Conservation (phyloP, 2,113 vertebrate species). For the Suncus etruscus region DNA sequence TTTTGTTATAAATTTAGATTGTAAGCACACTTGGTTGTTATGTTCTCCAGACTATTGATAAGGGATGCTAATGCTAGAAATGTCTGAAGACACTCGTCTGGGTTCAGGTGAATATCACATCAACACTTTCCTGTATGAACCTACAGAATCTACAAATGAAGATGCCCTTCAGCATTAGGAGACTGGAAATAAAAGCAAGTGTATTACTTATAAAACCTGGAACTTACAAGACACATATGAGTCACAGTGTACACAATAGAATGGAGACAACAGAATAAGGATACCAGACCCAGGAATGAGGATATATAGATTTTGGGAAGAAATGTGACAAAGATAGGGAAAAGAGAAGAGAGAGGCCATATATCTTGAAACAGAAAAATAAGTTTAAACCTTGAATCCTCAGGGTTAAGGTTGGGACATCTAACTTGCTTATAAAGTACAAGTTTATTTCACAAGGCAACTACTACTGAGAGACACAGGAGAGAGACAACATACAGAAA, state of each 20-base stretch:
- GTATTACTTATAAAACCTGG: neutral
- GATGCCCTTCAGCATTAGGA: neutral
- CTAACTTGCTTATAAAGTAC: neutral
- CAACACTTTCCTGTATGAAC: neutral
- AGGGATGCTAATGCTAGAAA: neutral
- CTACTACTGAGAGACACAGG: neutral
- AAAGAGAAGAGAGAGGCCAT: no score
- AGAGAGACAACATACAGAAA: neutral
- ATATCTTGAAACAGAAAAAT: no score
- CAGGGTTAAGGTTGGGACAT: neutral
- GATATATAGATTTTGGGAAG: no score
- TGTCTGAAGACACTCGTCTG: neutral
- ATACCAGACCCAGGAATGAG: no score
- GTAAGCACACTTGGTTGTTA: neutral
- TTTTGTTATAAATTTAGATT: neutral
- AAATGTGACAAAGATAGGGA: no score
- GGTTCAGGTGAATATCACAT: neutral
- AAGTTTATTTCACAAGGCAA: neutral
- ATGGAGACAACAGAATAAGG: neutral
- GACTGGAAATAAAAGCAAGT: neutral
- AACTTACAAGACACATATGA: neutral
- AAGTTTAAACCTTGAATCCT: neutral
- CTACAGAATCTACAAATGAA: neutral
- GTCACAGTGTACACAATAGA: neutral
- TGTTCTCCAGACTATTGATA: neutral